These are phyloP conservation scores for Probosciger aterrimus DNA, from an alignment of 2,113 vertebrate genomes.

Conservation along the genomic window DNA sequence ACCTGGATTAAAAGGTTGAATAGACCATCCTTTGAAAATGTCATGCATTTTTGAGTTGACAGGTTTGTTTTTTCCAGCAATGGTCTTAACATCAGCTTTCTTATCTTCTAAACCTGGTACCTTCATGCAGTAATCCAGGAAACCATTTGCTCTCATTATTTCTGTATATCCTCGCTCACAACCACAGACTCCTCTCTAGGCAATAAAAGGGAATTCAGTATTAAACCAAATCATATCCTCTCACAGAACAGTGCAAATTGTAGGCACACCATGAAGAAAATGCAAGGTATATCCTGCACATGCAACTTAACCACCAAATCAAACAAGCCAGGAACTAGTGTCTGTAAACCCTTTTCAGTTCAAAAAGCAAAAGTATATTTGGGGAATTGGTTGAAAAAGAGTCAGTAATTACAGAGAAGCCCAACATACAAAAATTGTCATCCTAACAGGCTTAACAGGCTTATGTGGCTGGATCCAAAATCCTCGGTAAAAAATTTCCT, in stretches of 20 bases:
- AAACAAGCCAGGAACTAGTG: neutral
- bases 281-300: neutral
- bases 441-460: neutral
- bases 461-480: neutral
- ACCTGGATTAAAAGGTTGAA: slow-evolving; percentile 94
- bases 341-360: neutral
- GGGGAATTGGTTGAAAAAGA: neutral
- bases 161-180: slow-evolving; percentile 94
- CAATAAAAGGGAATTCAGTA: slow-evolving; percentile 18
- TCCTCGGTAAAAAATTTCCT: neutral
- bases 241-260: neutral
- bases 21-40: slow-evolving; percentile 93
- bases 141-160: slow-evolving; percentile 93
- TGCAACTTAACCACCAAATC: neutral
- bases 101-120: slow-evolving; percentile 91
- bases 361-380: neutral
- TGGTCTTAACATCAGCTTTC: slow-evolving; percentile 95
- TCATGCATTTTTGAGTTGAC: slow-evolving; percentile 89
- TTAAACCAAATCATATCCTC: neutral
- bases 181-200: slow-evolving; percentile 90
- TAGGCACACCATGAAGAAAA: neutral
- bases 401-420: neutral
- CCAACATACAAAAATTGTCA: neutral
- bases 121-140: slow-evolving; percentile 96
- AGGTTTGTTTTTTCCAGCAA: slow-evolving; percentile 86